phyloP scores from a whole-genome alignment of 2,113 vertebrate species.

The Hyperopisus bebe region DNA sequence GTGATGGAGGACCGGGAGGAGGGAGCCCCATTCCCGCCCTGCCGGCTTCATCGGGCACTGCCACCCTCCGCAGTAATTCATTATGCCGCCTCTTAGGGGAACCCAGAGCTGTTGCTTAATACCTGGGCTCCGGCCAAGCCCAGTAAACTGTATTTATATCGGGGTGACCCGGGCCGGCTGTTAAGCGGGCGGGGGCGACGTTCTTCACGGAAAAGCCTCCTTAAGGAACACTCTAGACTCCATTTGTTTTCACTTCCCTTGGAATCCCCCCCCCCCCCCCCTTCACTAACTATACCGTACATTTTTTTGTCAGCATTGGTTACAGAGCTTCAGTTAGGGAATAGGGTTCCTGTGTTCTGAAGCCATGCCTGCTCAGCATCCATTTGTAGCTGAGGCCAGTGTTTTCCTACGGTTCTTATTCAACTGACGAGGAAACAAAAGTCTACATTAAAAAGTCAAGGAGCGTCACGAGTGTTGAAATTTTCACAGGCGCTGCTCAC shows the following conservation, averaged over 20 bases:
- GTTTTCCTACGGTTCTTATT: conserved; percentile 41
- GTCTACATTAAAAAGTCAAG: conserved; percentile 47
- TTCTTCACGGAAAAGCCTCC: conserved; percentile 34
- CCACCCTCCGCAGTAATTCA: conserved; percentile 57
- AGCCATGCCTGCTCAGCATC: background rate
- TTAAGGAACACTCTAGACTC: conserved; percentile 10
- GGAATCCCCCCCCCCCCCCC: background rate
- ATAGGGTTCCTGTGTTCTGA: background rate
- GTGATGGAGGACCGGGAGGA: background rate
- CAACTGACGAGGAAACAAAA: conserved; percentile 56
- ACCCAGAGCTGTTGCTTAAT: conserved; percentile 48
- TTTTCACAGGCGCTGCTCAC: conserved; percentile 53
- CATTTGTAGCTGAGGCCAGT: background rate
- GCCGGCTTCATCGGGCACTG: conserved; percentile 43
- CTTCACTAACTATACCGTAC: background rate
- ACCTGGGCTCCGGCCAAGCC: conserved; percentile 47
- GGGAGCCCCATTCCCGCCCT: background rate
- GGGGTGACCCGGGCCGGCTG: conserved; percentile 63
- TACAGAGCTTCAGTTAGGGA: background rate
- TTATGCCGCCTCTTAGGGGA: conserved; percentile 50
- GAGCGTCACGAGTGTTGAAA: conserved; percentile 51
- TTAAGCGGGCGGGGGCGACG: conserved; percentile 61
- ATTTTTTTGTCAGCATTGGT: background rate
- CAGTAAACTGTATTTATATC: conserved; percentile 65
- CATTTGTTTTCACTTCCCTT: conserved; percentile 12